Base-by-base conservation (phyloP, 1,140 invertebrate species). In the Procambarus clarkii region DNA sequence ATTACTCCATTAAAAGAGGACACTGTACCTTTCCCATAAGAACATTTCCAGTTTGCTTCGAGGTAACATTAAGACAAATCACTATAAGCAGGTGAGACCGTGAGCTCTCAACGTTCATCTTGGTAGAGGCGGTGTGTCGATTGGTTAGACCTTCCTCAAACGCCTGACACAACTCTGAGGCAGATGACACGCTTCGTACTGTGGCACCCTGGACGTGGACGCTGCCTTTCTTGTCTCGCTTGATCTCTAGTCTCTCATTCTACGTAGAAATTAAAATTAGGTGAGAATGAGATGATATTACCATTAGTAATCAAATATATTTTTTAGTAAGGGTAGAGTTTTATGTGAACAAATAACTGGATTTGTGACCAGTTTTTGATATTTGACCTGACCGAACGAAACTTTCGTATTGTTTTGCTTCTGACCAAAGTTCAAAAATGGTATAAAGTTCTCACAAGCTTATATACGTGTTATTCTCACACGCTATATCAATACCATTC, bases 61-160 rank as follows among this genome's bases (percentile, higher is more conserved):
- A 96, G 11, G 93, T 94, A 18, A 95, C 95, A 34, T 93, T 94
- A 11, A 96, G 93, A 79, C 94, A 94, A 44, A 96, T 93, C 58
- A 94, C 94, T 82, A 96, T 95, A 8, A 96, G 94, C 58, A 95
- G 95, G 93, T 96, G 95, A 89, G 95, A 96, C 80, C 95, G 93
- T 2, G 95, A 96, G n/a, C 95, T 96, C 58, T 94, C 93, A 78
- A 95, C 95, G 93, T 96, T 96, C 94, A 95, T 95, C 86, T 94
- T 94, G 11, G 95, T 96, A 24, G 95, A 94, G 13, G 95, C 95
- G 0, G 94, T 94, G 93, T 95, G 95, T 83, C 95, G 93, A 88
- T 94, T 94, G 64, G 92, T 93, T 46, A 95, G 94, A 15, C 95
- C 95, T 80, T 94, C 94, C 45, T 95, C 94, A 93, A 95, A 95